phyloP scores from a whole-genome alignment of 2,888 invertebrate species.

The Patella depressa region DNA sequence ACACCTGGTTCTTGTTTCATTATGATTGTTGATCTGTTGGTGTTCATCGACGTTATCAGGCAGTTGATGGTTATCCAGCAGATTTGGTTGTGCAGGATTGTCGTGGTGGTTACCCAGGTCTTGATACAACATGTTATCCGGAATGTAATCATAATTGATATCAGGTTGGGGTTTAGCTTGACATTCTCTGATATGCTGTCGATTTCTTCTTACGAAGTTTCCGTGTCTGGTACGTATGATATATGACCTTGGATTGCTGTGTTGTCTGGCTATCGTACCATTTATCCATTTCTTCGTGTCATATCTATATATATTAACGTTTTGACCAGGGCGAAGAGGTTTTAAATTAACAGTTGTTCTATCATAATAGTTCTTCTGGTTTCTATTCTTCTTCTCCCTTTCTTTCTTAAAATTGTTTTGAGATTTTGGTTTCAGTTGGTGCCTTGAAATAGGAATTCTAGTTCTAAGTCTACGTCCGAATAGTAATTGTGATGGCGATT shows the following conservation, averaged over 20 bases:
- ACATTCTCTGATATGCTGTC: not conserved
- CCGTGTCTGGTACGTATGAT: not conserved
- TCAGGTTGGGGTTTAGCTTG: not conserved
- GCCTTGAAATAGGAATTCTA: not conserved
- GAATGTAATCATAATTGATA: not conserved
- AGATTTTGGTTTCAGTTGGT: conserved; percentile 7
- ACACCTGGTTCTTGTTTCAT: not conserved
- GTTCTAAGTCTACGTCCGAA: conserved; percentile 2
- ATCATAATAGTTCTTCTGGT: conserved; percentile 11
- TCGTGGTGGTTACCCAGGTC: not conserved
- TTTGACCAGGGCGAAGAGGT: not conserved
- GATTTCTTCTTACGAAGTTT: not conserved
- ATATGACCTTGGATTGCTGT: not conserved
- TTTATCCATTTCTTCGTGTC: not conserved
- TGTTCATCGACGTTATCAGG: too few relatives aligned
- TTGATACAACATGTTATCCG: not conserved
- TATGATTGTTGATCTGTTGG: not conserved
- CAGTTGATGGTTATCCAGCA: too few relatives aligned
- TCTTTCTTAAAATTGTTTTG: not conserved
- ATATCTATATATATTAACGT: not conserved
- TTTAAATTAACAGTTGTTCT: not conserved
- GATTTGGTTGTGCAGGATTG: too few relatives aligned
- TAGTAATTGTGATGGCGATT: not conserved
- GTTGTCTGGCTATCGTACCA: not conserved
- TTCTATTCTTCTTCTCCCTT: not conserved